phyloP scores from a whole-genome alignment of 2,797 vertebrate genomes.

The Aldrovandia affinis region DNA sequence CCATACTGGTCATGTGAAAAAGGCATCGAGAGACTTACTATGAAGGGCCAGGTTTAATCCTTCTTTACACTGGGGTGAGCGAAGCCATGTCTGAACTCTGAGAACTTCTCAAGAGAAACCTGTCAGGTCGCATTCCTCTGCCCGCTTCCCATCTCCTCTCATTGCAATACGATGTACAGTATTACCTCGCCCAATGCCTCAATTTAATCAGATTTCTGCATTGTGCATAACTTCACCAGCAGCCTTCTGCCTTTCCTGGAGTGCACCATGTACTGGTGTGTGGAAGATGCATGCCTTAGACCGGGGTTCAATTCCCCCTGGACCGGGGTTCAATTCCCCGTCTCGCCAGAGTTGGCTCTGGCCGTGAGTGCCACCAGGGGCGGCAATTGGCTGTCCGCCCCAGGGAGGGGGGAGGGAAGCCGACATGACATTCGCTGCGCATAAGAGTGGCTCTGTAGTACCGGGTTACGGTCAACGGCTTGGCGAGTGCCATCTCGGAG shows the following conservation, averaged over 20 bases:
- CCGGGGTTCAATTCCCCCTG: too few species aligned
- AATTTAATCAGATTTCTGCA: background rate
- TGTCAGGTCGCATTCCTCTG: background rate
- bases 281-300: background rate
- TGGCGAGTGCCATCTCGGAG: too few species aligned
- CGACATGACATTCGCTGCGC: too few species aligned
- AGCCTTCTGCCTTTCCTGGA: background rate
- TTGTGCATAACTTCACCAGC: background rate
- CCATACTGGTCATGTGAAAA: slow-evolving; percentile 24
- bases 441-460: too few species aligned
- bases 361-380: too few species aligned
- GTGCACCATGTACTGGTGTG: background rate
- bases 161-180: background rate
- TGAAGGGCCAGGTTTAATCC: background rate
- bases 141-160: background rate
- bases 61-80: background rate
- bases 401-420: too few species aligned
- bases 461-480: too few species aligned
- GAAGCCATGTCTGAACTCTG: background rate
- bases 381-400: too few species aligned
- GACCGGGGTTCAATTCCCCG: too few species aligned
- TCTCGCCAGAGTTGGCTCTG: too few species aligned
- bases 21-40: background rate
- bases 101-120: background rate
- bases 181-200: background rate